A percentile compares a stretch with the other conserved stretches of the same genome.
These are phyloP conservation scores for Leptinotarsa juncta DNA, from an alignment of 2,888 invertebrate species.

Conservation along the genomic window DNA sequence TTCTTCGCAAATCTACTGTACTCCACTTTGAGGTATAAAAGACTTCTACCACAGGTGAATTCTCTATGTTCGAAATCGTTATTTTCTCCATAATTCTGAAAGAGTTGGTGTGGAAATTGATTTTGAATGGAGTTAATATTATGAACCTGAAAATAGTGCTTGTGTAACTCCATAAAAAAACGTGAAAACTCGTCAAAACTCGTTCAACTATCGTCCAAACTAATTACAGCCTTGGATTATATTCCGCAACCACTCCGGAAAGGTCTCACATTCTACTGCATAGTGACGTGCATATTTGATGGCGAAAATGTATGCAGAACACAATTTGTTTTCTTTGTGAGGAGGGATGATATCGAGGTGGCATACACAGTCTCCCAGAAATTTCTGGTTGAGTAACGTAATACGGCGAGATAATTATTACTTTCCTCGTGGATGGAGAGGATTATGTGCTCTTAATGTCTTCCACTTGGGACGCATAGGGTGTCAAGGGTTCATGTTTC, in stretches of 20 bases:
- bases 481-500: background rate
- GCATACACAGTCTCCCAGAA: conserved; percentile 33
- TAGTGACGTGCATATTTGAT: conserved; percentile 21
- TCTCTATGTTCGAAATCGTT: too few species aligned
- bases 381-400: conserved; percentile 36
- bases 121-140: too few species aligned
- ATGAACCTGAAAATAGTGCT: too few species aligned
- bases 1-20: too few species aligned
- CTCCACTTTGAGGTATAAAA: too few species aligned
- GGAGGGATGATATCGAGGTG: conserved; percentile 33
- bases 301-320: conserved; percentile 32
- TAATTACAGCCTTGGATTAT: background rate
- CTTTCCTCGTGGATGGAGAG: conserved; percentile 22
- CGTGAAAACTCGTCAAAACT: too few species aligned
- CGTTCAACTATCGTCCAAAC: background rate
- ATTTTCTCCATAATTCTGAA: too few species aligned
- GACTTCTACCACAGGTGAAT: too few species aligned
- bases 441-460: conserved; percentile 11
- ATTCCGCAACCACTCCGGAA: background rate
- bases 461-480: conserved; percentile 10
- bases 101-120: too few species aligned
- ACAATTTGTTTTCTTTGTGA: conserved; percentile 41
- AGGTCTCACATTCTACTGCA: conserved; percentile 15
- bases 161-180: too few species aligned
- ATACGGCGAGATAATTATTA: conserved; percentile 39